phyloP scores from a whole-genome alignment of 1,140 invertebrate species.

The Samia ricini region DNA sequence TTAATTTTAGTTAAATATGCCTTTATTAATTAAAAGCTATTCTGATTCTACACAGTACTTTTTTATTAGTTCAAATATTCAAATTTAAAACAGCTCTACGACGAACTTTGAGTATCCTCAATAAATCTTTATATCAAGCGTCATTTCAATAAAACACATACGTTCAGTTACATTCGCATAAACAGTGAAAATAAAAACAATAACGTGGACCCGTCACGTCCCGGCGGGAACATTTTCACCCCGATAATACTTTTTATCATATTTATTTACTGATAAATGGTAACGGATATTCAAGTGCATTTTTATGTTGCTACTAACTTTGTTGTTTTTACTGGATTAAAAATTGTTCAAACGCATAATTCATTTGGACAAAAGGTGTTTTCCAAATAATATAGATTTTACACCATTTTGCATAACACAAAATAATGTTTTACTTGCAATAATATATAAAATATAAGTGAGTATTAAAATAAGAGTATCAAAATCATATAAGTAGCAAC shows the following conservation, averaged over 20 bases:
- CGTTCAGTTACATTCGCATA: slow-evolving; percentile 47
- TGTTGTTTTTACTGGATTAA: slow-evolving; percentile 17
- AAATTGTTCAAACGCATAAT: not conserved
- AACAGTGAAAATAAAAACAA: slow-evolving; percentile 73
- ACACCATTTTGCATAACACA: too few relatives aligned
- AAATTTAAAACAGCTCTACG: slow-evolving; percentile 3
- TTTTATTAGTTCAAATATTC: too few relatives aligned
- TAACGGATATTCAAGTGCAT: slow-evolving; percentile 58
- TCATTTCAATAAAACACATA: slow-evolving; percentile 63
- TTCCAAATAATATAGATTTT: too few relatives aligned
- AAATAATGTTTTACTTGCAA: too few relatives aligned
- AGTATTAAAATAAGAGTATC: too few relatives aligned
- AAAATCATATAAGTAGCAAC: too few relatives aligned
- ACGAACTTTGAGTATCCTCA: slow-evolving; percentile 5
- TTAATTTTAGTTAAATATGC: too few relatives aligned
- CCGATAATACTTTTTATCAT: slow-evolving; percentile 75
- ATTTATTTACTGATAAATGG: slow-evolving; percentile 76
- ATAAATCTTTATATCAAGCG: slow-evolving; percentile 61
- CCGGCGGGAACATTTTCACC: slow-evolving; percentile 60
- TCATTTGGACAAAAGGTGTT: too few relatives aligned
- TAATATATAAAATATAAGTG: too few relatives aligned
- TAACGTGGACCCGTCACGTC: slow-evolving; percentile 43
- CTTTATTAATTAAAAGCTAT: too few relatives aligned
- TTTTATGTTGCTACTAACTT: slow-evolving; percentile 55
- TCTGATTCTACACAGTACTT: too few relatives aligned